These are phyloP conservation scores for Diplogasteroides magnus DNA, from an alignment of 1,140 invertebrate species.

Conservation along the genomic window DNA sequence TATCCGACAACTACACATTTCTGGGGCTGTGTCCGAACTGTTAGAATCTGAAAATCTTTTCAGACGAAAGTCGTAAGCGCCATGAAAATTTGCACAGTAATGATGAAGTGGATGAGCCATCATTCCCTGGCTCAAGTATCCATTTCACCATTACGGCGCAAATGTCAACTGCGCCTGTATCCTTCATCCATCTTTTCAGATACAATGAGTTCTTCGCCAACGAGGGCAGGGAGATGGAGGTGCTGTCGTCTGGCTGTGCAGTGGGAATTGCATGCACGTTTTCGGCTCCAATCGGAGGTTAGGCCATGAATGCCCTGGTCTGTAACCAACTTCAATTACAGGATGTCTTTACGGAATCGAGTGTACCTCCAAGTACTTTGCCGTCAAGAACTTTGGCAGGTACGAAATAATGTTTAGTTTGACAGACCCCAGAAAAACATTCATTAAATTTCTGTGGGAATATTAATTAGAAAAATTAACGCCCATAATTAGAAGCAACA, in stretches of 20 bases:
- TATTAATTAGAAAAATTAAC: neutral
- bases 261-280: conserved; percentile 28
- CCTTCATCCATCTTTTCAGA: conserved; percentile 44
- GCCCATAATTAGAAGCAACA: neutral
- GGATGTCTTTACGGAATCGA: conserved; percentile 91
- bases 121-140: too few relatives aligned
- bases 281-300: conserved; percentile 25
- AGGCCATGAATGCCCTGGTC: too few relatives aligned
- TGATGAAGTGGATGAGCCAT: too few relatives aligned
- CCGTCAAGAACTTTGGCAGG: conserved; percentile 93
- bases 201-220: conserved; percentile 47
- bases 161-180: too few relatives aligned
- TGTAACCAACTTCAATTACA: too few relatives aligned
- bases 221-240: conserved; percentile 41
- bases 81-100: too few relatives aligned
- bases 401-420: conserved; percentile 94
- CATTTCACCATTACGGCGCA: too few relatives aligned
- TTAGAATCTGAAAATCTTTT: too few relatives aligned
- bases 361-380: conserved; percentile 96
- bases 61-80: too few relatives aligned
- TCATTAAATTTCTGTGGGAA: conserved; percentile 56
- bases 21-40: too few relatives aligned
- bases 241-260: conserved; percentile 47
- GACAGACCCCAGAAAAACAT: conserved; percentile 83
- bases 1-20: too few relatives aligned